Evolutionary conservation across 2,113 vertebrate genomes (phyloP), one percentile per base, ranked within the genome.

Genomic region (Antigone vipio): DNA sequence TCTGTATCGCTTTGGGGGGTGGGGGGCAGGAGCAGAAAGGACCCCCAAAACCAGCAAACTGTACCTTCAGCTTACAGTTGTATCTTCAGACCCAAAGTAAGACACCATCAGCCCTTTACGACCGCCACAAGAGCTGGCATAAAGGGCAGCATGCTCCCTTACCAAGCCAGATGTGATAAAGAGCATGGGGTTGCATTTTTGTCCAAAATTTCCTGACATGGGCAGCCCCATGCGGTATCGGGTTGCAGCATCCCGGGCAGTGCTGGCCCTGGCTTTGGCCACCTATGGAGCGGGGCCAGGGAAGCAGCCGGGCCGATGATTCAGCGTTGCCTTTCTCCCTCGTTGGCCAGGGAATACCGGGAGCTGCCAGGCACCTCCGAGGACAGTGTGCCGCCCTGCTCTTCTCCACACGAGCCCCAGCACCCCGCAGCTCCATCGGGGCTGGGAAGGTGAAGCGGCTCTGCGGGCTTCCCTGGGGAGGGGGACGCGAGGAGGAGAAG

Each of bases 141-240:
- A 0, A 20, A 56, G 27, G 63, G 12, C 35, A 34, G 14, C 1
- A 3, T 5, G 19, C 42, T 69, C 38, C 27, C 9, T 15, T 44
- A 29, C 32, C n/a, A 47, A 4, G 45, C 19, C 16, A 6, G 19
- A 10, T 3, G 14, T 0, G 2, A 9, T 16, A 15, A 53, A 30
- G 27, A 34, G 14, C 4, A 0, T 7, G 6, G 30, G 12, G 10
- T 2, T 90, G 52, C 17, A 3, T 60, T 88, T 58, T 38, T 34
- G 40, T 44, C 63, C 45, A 5, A 19, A 79, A 60, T 29, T 10
- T 45, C 12, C 34, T 2, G 0, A 26, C 29, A 63, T 26, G 35
- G 9, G 40, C 20, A 29, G 40, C 10, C 34, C n/a, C 3, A 0
- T 34, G 30, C 12, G 1, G 16, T 11, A 6, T 0, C 1, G 1